A percentile compares a stretch with the other conserved stretches of the same genome.
Conservation (phyloP, 2,888 invertebrate genomes). For the Cataglyphis livida region DNA sequence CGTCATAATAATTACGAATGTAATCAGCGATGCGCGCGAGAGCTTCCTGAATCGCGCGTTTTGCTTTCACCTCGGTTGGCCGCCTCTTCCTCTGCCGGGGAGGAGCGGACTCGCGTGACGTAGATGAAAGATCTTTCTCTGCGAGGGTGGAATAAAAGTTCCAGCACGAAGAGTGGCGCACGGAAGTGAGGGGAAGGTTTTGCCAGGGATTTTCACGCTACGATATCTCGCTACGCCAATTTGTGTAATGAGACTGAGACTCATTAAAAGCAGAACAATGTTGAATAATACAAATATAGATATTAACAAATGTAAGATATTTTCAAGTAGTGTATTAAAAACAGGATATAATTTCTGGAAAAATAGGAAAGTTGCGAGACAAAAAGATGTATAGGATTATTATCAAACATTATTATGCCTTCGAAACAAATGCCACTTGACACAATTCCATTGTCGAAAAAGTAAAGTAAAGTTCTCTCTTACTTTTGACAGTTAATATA, state of each 20-base stretch:
- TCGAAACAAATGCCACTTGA: not conserved
- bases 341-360: not conserved
- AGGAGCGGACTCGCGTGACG: slow-evolving; percentile 14
- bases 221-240: slow-evolving; percentile 45
- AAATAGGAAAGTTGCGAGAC: not conserved
- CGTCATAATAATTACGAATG: slow-evolving; percentile 81
- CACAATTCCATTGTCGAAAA: slow-evolving; percentile 6
- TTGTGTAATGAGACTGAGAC: slow-evolving; percentile 53
- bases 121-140: slow-evolving; percentile 30
- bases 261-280: slow-evolving; percentile 24
- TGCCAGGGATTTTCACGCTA: slow-evolving; percentile 61
- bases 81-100: slow-evolving; percentile 38
- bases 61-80: slow-evolving; percentile 50
- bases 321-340: not conserved
- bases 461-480: not conserved
- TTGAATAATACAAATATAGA: not conserved
- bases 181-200: slow-evolving; percentile 6
- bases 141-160: slow-evolving; percentile 50
- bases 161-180: not conserved
- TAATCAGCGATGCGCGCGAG: slow-evolving; percentile 75
- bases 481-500: slow-evolving; percentile 15
- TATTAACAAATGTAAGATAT: not conserved
- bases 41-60: slow-evolving; percentile 72
- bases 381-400: not conserved
- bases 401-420: not conserved